A percentile compares a stretch with the other conserved stretches of the same genome.
Conservation (phyloP, 2,888 invertebrate genomes). For the Hirtodrosophila histrioides region DNA sequence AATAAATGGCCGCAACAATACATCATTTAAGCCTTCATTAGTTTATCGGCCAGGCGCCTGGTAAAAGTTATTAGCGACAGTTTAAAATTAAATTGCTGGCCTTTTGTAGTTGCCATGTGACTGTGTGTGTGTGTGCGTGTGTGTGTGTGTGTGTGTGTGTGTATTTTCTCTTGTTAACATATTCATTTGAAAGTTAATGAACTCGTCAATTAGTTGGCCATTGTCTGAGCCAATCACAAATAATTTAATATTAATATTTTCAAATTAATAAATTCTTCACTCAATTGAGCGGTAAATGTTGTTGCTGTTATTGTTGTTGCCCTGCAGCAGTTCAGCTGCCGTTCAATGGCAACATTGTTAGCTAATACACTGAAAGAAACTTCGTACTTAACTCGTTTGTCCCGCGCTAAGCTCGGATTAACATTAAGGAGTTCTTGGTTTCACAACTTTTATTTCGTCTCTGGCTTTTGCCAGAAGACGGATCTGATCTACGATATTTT, state of each 20-base stretch:
- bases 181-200: slow-evolving; percentile 76
- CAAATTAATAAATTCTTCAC: slow-evolving; percentile 2
- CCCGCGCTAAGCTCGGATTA: too few species aligned
- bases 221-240: slow-evolving; percentile 61
- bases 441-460: too few species aligned
- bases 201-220: slow-evolving; percentile 76
- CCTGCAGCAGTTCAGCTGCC: background rate
- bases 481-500: too few species aligned
- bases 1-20: slow-evolving; percentile 66
- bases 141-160: slow-evolving; percentile 12
- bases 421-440: too few species aligned
- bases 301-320: slow-evolving; percentile 1
- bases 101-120: slow-evolving; percentile 39
- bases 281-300: slow-evolving; percentile 3
- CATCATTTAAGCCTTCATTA: slow-evolving; percentile 78
- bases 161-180: slow-evolving; percentile 55
- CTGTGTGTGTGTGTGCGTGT: slow-evolving; percentile 2
- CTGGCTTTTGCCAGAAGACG: too few species aligned
- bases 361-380: too few species aligned
- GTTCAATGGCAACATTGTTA: too few species aligned
- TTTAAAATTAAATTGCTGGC: slow-evolving; percentile 74
- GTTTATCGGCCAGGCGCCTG: slow-evolving; percentile 70
- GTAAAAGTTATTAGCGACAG: slow-evolving; percentile 79
- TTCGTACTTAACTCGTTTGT: too few species aligned
- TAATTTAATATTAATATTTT: slow-evolving; percentile 63